A percentile compares a stretch with the other conserved stretches of the same genome.
These are phyloP conservation scores for Brachyistius frenatus DNA, from an alignment of 2,113 vertebrate genomes.

Conservation along the genomic window DNA sequence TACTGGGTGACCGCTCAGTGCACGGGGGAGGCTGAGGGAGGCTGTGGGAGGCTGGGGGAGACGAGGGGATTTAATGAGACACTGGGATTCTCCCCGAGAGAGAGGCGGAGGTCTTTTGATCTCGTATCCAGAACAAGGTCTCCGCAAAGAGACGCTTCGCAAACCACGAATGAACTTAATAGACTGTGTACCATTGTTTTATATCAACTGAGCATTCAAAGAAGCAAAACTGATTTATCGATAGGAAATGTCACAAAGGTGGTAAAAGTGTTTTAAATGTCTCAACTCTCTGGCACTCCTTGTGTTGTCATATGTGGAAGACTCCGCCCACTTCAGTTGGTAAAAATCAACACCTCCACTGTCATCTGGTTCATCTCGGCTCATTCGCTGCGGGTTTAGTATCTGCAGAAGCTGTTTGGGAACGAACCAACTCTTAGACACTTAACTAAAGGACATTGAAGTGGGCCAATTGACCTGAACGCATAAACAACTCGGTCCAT, in stretches of 20 bases:
- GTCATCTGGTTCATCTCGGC: neutral
- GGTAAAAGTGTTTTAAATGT: no score
- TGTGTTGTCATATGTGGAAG: neutral
- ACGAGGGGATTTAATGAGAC: constrained; percentile 22
- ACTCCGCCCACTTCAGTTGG: constrained; percentile 23
- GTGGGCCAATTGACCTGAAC: neutral
- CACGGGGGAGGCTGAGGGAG: neutral
- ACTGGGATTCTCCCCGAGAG: constrained; percentile 7
- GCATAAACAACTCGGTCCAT: neutral
- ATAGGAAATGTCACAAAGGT: neutral
- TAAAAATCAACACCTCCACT: neutral
- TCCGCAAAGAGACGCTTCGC: no score
- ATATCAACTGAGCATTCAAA: neutral
- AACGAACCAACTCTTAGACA: neutral
- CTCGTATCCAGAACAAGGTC: constrained; percentile 1
- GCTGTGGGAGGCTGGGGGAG: neutral
- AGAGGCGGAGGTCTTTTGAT: constrained; percentile 25
- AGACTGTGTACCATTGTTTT: neutral
- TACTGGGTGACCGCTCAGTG: constrained; percentile 2
- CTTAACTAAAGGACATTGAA: constrained; percentile 1
- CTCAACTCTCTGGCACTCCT: no score
- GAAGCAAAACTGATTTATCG: neutral
- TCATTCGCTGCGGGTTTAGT: no score
- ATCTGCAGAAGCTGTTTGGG: neutral
- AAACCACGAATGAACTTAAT: neutral